Evolutionary conservation across 2,113 vertebrate genomes (phyloP).

Genomic region (Piliocolobus tephrosceles): DNA sequence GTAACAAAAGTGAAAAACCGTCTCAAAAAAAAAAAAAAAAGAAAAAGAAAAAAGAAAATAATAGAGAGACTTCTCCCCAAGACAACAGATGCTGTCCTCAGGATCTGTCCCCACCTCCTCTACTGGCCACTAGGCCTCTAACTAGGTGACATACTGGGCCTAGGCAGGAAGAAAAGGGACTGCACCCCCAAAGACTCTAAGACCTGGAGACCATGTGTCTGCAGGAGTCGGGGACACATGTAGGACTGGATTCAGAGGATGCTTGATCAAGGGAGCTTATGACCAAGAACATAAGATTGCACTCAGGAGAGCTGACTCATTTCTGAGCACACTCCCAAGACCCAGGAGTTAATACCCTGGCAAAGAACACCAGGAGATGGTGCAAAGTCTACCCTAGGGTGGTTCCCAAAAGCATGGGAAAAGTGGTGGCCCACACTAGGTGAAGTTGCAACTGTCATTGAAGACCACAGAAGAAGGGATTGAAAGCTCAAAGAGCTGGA

Average conservation of each 20-base stretch:
- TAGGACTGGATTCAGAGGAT: background rate
- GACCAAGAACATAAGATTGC: background rate
- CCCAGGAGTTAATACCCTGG: background rate
- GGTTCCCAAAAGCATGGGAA: background rate
- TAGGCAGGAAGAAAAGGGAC: background rate
- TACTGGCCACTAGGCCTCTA: background rate
- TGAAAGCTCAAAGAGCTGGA: background rate
- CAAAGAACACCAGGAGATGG: background rate
- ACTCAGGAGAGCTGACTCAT: background rate
- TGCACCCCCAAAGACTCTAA: background rate
- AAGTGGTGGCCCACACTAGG: background rate
- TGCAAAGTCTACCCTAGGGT: background rate
- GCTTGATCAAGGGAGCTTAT: background rate
- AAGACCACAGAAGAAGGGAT: background rate
- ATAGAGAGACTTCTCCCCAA: background rate
- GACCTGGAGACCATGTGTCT: background rate
- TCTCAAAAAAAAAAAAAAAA: no score
- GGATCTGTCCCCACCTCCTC: background rate
- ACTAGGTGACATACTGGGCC: background rate
- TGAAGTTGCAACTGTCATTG: background rate
- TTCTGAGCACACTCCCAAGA: background rate
- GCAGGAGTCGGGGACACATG: background rate
- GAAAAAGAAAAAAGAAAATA: no score
- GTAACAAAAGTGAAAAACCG: no score
- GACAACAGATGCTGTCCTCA: background rate